Conservation (phyloP, 2,888 invertebrate species). For the Drosophila anomelani region DNA sequence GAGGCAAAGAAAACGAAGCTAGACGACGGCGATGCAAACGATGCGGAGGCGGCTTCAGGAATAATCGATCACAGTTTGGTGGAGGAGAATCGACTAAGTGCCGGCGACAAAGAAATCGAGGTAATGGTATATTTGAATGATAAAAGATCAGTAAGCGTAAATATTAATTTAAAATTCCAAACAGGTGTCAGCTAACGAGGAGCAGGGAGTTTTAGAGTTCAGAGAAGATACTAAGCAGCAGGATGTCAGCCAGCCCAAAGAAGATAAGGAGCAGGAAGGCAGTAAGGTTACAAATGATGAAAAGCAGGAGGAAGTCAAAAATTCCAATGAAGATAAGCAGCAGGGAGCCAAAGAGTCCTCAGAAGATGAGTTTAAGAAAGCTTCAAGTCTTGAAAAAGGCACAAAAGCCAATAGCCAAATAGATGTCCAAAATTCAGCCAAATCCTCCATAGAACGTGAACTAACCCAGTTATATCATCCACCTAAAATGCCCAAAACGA, state of each 20-base stretch:
- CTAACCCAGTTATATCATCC: conserved; percentile 61
- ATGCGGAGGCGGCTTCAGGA: not conserved
- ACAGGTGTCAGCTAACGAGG: conserved; percentile 17
- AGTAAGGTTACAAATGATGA: not conserved
- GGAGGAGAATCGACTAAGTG: conserved; percentile 6
- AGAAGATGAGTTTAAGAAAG: not conserved
- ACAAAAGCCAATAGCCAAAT: not conserved
- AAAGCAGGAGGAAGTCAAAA: not conserved
- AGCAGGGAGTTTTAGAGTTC: not conserved
- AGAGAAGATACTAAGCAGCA: not conserved
- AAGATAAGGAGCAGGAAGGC: not conserved
- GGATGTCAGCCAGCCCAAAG: not conserved
- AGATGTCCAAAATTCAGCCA: not conserved
- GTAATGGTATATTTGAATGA: conserved; percentile 17
- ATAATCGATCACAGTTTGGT: conserved; percentile 7
- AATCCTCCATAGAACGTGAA: conserved; percentile 34
- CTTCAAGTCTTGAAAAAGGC: not conserved
- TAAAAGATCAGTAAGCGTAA: conserved; percentile 24
- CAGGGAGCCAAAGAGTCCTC: not conserved
- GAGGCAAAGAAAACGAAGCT: conserved; percentile 28
- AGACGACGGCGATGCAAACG: conserved; percentile 6
- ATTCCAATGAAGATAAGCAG: not conserved
- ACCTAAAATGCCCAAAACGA: conserved; percentile 61
- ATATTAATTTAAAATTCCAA: conserved; percentile 30
- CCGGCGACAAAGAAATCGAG: conserved; percentile 18